These are phyloP conservation scores for Lasioglossum baleicum DNA, from an alignment of 1,140 invertebrate genomes.

Conservation along the genomic window DNA sequence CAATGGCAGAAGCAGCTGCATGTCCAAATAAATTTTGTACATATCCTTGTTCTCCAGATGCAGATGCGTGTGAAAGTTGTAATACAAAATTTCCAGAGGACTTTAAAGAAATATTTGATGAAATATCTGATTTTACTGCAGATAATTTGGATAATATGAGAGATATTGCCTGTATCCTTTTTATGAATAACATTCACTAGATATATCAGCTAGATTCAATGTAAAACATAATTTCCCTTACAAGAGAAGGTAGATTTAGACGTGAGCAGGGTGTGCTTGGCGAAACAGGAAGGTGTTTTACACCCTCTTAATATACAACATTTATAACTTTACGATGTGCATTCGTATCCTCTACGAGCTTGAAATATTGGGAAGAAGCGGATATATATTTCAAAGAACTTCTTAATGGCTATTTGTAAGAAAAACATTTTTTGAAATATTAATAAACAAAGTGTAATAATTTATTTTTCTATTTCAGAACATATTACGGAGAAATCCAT, in stretches of 20 bases:
- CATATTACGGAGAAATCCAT: constrained; percentile 86
- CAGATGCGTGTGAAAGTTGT: constrained; percentile 82
- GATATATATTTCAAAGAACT: constrained; percentile 83
- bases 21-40: constrained; percentile 85
- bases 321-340: constrained; percentile 88
- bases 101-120: constrained; percentile 82
- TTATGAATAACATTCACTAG: background rate
- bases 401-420: constrained; percentile 85
- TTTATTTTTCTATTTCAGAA: constrained; percentile 77
- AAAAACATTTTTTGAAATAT: constrained; percentile 14
- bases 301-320: constrained; percentile 87
- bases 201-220: background rate
- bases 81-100: constrained; percentile 80
- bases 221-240: constrained; percentile 17
- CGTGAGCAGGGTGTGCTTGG: constrained; percentile 87
- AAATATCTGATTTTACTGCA: constrained; percentile 84
- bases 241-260: constrained; percentile 84
- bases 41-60: constrained; percentile 70
- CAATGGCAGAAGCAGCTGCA: constrained; percentile 81
- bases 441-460: constrained; percentile 17
- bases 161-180: constrained; percentile 87
- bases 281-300: constrained; percentile 85
- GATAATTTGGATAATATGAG: constrained; percentile 86
- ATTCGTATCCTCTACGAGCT: constrained; percentile 87
- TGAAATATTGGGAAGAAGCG: constrained; percentile 86